These are phyloP conservation scores for Rhaphigaster nebulosa DNA, from an alignment of 2,888 invertebrate species.

Conservation along the genomic window DNA sequence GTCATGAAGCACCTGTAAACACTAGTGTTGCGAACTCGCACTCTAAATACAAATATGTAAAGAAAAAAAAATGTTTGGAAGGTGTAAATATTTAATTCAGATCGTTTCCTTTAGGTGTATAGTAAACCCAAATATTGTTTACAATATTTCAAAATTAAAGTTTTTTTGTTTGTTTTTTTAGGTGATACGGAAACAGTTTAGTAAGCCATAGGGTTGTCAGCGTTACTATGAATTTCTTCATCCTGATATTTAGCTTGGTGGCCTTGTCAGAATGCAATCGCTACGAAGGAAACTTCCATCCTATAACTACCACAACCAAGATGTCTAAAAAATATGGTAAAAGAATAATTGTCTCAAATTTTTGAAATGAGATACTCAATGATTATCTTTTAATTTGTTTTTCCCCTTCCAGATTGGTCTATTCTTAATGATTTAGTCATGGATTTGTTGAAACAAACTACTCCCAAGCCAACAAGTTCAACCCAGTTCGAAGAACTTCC, in stretches of 20 bases:
- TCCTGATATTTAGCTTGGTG: neutral
- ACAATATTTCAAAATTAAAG: too few relatives aligned
- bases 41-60: neutral
- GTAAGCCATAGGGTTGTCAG: too few relatives aligned
- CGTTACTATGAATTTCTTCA: neutral
- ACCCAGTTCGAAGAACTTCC: neutral
- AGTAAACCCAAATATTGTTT: too few relatives aligned
- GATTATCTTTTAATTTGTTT: neutral
- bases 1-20: neutral
- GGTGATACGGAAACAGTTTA: too few relatives aligned
- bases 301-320: neutral
- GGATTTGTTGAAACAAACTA: neutral
- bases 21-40: neutral
- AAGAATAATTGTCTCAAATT: neutral
- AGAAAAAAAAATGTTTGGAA: too few relatives aligned
- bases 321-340: neutral
- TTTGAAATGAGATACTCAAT: neutral
- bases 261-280: neutral
- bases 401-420: neutral
- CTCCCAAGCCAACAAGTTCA: neutral
- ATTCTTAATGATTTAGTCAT: neutral
- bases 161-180: neutral
- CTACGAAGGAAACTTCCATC: neutral
- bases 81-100: neutral
- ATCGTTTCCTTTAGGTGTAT: too few relatives aligned